Evolutionary conservation across 2,888 invertebrate species (phyloP), one percentile per base, ranked within the genome.

Genomic region (Pristionchus mayeri): DNA sequence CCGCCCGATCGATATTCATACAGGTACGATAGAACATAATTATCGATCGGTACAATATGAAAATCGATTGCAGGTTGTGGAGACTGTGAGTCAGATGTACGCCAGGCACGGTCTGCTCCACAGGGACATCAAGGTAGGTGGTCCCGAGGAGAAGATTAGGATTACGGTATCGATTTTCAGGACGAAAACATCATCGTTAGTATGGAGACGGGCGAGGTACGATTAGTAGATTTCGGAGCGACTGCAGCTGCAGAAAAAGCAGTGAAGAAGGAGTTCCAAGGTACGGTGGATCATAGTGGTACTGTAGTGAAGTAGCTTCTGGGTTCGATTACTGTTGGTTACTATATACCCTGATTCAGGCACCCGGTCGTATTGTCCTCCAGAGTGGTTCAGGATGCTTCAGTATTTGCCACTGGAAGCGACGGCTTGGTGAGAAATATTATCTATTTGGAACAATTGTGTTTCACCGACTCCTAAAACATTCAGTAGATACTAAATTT

Each of bases 101-200:
- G 85, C 86, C 24, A 86, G 89, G 13, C 90, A 91, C 85, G 90
- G 90, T 54, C 86, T 91, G 7, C 86, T 91, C 60, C 91, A 91
- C 85, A 83, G 91, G 27, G 91, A 91, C 75, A 91, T 91, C 63
- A 91, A 91, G 87, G 90, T 89, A 18, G 24, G 34, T 57, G 30
- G n/a, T n/a, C 34, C 24, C 27, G 27, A n/a, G 11, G n/a, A 4
- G 50, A 83, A 67, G n/a, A n/a, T n/a, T n/a, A n/a, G n/a, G n/a
- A n/a, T n/a, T 21, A 9, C 60, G 21, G 60, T 27, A 44, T 44
- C 44, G 71, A 71, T 71, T 60, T n/a, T 34, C 75, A 90, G 88
- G 91, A 91, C 85, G 91, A 91, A 85, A 91, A 91, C 85, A 85
- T 91, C 50, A 91, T 91, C 76, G 87, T 91, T 27, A 87, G 91